Conservation (phyloP, 2,888 invertebrate species). For the Hyalella azteca region DNA sequence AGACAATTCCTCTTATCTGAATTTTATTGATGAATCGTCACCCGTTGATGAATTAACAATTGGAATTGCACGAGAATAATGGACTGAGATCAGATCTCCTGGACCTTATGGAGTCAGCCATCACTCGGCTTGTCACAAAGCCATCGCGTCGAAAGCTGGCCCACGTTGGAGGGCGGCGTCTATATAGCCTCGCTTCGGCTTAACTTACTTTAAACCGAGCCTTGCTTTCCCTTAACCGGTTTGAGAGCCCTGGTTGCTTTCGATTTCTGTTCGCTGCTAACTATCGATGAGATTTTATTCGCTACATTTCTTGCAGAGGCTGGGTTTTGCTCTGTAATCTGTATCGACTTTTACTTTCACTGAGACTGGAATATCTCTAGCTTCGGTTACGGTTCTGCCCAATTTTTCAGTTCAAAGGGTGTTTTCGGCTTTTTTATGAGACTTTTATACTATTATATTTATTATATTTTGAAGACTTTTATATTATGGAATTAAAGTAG, state of each 20-base stretch:
- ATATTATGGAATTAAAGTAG: no score
- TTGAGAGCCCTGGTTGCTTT: background rate
- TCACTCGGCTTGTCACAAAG: background rate
- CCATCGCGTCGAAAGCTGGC: background rate
- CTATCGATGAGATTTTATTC: background rate
- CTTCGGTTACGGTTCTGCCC: no score
- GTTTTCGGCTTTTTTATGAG: no score
- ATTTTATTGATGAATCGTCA: background rate
- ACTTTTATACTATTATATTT: no score
- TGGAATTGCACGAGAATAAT: background rate
- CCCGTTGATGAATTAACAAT: background rate
- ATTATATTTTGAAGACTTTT: no score
- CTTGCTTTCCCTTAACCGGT: slow-evolving; percentile 22
- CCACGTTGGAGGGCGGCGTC: background rate
- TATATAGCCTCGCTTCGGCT: background rate
- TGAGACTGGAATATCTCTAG: background rate
- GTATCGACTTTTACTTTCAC: slow-evolving; percentile 31
- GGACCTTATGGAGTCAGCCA: no score
- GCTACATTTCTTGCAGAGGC: background rate
- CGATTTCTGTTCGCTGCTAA: background rate
- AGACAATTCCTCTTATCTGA: no score
- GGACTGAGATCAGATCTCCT: background rate
- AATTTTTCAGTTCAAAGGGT: no score
- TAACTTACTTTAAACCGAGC: background rate
- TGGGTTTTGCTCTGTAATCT: background rate